phyloP scores from a whole-genome alignment of 2,888 invertebrate species.

The Alentia gelatinosa region DNA sequence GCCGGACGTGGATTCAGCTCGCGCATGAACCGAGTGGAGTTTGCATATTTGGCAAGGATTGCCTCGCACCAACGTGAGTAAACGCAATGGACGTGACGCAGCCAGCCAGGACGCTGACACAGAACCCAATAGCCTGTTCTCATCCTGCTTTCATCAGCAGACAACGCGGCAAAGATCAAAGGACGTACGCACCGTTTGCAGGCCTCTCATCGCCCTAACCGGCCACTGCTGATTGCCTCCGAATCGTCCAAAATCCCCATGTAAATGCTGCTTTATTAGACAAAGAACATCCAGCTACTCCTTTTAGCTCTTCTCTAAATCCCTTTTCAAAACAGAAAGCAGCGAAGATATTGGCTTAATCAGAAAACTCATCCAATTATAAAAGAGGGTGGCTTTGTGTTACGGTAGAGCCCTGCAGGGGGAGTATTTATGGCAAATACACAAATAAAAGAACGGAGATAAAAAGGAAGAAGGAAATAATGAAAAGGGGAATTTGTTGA shows the following conservation, averaged over 20 bases:
- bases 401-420: not conserved
- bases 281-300: not conserved
- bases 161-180: not conserved
- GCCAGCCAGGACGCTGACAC: not conserved
- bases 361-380: not conserved
- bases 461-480: not conserved
- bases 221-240: not conserved
- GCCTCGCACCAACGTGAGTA: not conserved
- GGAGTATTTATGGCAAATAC: not conserved
- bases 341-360: constrained; percentile 8
- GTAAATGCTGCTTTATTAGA: not conserved
- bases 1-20: no score
- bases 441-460: not conserved
- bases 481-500: not conserved
- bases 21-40: not conserved
- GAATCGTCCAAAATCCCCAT: not conserved
- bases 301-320: not conserved
- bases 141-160: not conserved
- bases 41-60: not conserved
- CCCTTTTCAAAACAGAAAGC: not conserved
- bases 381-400: not conserved
- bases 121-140: not conserved
- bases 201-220: not conserved
- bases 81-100: not conserved
- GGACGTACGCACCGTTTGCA: not conserved